These are phyloP conservation scores for Luscinia luscinia DNA, from an alignment of 2,797 vertebrate genomes.

Conservation along the genomic window DNA sequence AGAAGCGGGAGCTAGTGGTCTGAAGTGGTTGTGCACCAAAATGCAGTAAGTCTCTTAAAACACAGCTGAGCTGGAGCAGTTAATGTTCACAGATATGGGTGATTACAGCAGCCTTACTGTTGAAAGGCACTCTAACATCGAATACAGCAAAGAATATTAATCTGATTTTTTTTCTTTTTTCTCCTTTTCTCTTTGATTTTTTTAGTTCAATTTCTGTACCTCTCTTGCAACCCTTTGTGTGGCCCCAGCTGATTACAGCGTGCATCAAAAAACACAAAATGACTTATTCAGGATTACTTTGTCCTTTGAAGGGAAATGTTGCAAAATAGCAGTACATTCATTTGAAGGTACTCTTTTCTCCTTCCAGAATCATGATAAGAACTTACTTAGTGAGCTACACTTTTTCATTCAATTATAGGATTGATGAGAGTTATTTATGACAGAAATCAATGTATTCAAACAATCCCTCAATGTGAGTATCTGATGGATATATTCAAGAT, in stretches of 20 bases:
- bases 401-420: not conserved
- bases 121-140: not conserved
- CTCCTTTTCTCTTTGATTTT: not conserved
- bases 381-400: not conserved
- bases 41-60: not conserved
- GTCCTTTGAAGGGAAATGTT: not conserved
- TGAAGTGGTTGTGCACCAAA: not conserved
- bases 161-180: not conserved
- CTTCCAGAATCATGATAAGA: not conserved
- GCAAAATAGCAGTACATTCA: not conserved
- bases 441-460: not conserved
- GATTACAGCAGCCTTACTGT: not conserved
- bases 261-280: not conserved
- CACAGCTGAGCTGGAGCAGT: not conserved
- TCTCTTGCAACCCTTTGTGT: not conserved
- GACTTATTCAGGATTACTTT: not conserved
- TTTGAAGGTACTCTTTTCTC: not conserved
- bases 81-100: not conserved
- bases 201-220: not conserved
- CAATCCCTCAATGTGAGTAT: not conserved
- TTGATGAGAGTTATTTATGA: not conserved
- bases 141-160: not conserved
- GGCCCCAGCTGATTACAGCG: not conserved
- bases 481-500: not conserved
- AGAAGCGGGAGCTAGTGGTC: not conserved